A percentile compares a stretch with the other conserved stretches of the same genome.
phyloP scores from a whole-genome alignment of 2,797 vertebrate genomes.

The Coranthus polyacanthus region DNA sequence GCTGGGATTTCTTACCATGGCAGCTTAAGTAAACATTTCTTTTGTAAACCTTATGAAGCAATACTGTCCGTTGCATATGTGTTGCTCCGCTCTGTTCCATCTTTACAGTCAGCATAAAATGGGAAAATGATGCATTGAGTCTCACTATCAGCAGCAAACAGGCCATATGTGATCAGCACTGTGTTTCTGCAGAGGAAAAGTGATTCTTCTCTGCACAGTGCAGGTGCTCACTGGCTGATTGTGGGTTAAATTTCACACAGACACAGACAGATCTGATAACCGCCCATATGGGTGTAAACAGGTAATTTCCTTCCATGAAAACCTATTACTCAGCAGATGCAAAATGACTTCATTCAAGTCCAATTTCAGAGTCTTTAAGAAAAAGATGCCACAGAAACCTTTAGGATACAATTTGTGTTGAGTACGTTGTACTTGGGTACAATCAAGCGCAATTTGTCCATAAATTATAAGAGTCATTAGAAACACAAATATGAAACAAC shows the following conservation, averaged over 20 bases:
- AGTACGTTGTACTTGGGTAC: no score
- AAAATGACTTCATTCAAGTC: slow-evolving; percentile 38
- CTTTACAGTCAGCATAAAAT: slow-evolving; percentile 58
- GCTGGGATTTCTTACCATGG: slow-evolving; percentile 60
- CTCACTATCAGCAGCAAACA: slow-evolving; percentile 59
- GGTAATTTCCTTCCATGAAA: slow-evolving; percentile 46
- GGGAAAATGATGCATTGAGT: slow-evolving; percentile 47
- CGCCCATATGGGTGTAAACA: slow-evolving; percentile 42
- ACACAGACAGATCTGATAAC: slow-evolving; percentile 53
- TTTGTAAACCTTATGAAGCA: slow-evolving; percentile 51
- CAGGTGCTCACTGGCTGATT: slow-evolving; percentile 12
- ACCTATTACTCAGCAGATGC: slow-evolving; percentile 24
- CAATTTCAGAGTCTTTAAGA: slow-evolving; percentile 18
- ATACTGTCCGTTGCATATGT: slow-evolving; percentile 13
- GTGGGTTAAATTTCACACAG: slow-evolving; percentile 59
- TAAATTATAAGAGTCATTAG: no score
- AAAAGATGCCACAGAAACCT: background rate
- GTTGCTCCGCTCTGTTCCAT: background rate
- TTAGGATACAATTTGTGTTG: background rate
- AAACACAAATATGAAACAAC: no score
- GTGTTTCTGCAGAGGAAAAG: slow-evolving; percentile 43
- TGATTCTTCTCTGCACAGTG: slow-evolving; percentile 52
- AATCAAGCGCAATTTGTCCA: no score
- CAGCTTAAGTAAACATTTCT: slow-evolving; percentile 58
- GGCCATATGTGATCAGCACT: slow-evolving; percentile 51